Percentiles rank a stretch among this genome's conserved stretches.
phyloP scores from a whole-genome alignment of 2,797 vertebrate species.

The Emydoidea blandingii region DNA sequence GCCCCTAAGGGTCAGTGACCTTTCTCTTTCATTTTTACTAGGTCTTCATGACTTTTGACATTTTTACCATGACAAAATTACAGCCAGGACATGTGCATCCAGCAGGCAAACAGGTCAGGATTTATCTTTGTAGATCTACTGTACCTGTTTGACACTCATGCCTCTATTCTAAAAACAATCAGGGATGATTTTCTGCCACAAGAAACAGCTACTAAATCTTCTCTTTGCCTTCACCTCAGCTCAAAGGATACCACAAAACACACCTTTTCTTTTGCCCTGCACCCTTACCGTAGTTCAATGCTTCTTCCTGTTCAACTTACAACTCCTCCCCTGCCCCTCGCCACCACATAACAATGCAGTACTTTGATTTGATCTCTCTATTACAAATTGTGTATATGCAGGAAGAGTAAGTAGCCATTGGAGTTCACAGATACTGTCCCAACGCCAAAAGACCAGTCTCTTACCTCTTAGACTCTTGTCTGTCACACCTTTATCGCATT shows the following conservation, averaged over 20 bases:
- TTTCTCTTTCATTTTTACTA: conserved; percentile 65
- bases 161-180: conserved; percentile 64
- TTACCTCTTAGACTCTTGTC: neutral
- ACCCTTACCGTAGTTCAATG: neutral
- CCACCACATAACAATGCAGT: neutral
- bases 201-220: conserved; percentile 64
- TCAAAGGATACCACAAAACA: conserved; percentile 48
- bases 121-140: conserved; percentile 40
- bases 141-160: conserved; percentile 65
- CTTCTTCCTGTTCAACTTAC: neutral
- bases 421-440: neutral
- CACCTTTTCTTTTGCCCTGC: conserved; percentile 3
- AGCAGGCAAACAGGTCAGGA: conserved; percentile 60
- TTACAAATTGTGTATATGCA: conserved; percentile 22
- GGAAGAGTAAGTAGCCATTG: neutral
- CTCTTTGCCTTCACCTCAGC: conserved; percentile 57
- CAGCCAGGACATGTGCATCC: conserved; percentile 58
- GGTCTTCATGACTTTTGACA: conserved; percentile 69
- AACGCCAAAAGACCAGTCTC: neutral
- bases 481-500: neutral
- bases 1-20: conserved; percentile 47
- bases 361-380: conserved; percentile 38
- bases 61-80: conserved; percentile 57
- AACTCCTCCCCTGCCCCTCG: conserved; percentile 11
- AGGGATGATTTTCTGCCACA: conserved; percentile 75